A percentile compares a stretch with the other conserved stretches of the same genome.
Conservation (phyloP, 1,140 invertebrate species). For the Pogonus chalceus region DNA sequence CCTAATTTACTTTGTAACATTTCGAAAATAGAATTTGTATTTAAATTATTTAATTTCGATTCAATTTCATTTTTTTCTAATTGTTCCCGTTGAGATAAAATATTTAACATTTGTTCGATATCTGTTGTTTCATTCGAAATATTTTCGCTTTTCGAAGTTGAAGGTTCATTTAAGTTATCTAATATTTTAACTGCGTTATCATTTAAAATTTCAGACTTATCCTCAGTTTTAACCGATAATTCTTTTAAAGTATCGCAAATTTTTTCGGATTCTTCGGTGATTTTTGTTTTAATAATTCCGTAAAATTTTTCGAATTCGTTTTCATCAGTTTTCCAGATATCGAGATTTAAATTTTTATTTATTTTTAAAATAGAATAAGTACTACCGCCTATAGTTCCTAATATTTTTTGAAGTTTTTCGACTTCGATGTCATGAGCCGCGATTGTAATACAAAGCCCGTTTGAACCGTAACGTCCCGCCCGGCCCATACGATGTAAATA, state of each 20-base stretch:
- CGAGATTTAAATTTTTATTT: conserved; percentile 10
- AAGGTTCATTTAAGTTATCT: neutral
- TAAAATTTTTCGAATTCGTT: neutral
- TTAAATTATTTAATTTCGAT: neutral
- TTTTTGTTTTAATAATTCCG: neutral
- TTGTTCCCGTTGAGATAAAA: neutral
- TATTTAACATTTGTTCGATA: neutral
- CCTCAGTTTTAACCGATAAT: neutral
- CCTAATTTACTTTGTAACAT: neutral
- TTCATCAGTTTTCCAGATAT: neutral
- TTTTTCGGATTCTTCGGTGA: neutral
- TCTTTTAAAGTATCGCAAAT: neutral
- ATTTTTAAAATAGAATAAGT: neutral
- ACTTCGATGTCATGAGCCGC: conserved; percentile 48
- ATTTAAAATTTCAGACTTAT: neutral
- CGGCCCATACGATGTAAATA: conserved; percentile 94
- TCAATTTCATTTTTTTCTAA: neutral
- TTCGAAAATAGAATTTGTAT: neutral
- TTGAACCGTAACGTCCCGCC: conserved; percentile 80
- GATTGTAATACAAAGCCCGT: conserved; percentile 61
- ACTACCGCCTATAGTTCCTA: conserved; percentile 36
- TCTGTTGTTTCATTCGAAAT: neutral
- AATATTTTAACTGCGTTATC: neutral
- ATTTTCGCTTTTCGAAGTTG: neutral
- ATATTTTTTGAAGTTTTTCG: conserved; percentile 43